Evolutionary conservation across 2,888 invertebrate genomes (phyloP).

Genomic region (Mayetiola destructor): DNA sequence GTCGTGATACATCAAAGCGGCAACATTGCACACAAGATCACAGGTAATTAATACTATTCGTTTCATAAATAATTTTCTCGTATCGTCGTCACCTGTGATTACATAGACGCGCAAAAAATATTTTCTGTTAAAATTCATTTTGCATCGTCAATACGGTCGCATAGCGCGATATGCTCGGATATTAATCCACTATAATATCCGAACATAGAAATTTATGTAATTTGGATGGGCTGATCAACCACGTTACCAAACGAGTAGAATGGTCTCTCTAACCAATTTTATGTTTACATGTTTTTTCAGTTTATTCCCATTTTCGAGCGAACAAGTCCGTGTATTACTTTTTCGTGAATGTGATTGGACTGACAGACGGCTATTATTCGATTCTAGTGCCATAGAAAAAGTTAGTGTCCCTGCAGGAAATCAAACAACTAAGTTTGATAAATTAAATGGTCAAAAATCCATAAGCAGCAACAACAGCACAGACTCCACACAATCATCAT

Average conservation of each 20-base stretch:
- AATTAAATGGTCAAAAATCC: conserved; percentile 13
- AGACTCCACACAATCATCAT: neutral
- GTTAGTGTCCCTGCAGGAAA: conserved; percentile 32
- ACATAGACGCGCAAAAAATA: neutral
- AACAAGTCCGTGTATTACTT: conserved; percentile 66
- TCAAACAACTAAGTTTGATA: conserved; percentile 5
- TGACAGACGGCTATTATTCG: conserved; percentile 67
- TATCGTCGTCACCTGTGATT: neutral
- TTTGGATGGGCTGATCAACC: too few species aligned
- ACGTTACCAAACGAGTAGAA: too few species aligned
- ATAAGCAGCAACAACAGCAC: conserved; percentile 9
- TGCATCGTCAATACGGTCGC: too few species aligned
- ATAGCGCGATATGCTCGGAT: too few species aligned
- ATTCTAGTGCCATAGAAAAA: conserved; percentile 56
- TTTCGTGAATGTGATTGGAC: conserved; percentile 76
- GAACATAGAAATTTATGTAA: too few species aligned
- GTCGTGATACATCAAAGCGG: neutral
- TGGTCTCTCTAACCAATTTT: neutral
- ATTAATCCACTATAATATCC: too few species aligned
- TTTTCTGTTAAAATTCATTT: neutral
- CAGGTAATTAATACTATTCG: neutral
- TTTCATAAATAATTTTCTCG: neutral
- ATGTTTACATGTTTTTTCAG: conserved; percentile 21
- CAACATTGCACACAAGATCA: neutral
- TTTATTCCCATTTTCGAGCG: conserved; percentile 47